phyloP scores from a whole-genome alignment of 2,113 vertebrate genomes.

The Mirounga angustirostris region DNA sequence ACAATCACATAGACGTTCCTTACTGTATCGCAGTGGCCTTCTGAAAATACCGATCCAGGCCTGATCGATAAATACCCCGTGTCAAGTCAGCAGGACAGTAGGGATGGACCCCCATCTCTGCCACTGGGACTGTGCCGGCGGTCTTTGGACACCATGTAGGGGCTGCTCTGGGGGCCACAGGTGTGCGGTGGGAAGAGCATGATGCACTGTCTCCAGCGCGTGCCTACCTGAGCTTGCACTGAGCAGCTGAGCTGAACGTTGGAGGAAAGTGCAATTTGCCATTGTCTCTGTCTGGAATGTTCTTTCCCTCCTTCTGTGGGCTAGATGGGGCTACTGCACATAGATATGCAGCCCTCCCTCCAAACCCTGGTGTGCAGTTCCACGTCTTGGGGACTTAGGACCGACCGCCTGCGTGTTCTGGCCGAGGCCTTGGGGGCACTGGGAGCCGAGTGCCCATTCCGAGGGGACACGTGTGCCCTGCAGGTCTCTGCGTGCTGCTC shows the following conservation, averaged over 20 bases:
- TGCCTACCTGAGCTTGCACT: accelerated
- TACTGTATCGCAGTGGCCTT: not conserved
- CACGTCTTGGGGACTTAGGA: not conserved
- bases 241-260: not conserved
- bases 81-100: accelerated
- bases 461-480: not conserved
- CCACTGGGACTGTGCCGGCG: not conserved
- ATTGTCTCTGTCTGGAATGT: not conserved
- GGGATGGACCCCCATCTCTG: not conserved
- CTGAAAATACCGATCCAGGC: not conserved
- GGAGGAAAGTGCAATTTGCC: not conserved
- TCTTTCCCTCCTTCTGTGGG: not conserved
- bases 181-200: no score
- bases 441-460: no score
- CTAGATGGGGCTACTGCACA: not conserved
- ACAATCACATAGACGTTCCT: not conserved
- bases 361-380: not conserved
- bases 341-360: not conserved
- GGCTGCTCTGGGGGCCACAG: no score
- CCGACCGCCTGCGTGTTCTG: not conserved
- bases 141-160: not conserved
- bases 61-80: not conserved
- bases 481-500: not conserved
- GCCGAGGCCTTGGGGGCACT: no score
- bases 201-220: not conserved